Conservation (phyloP, 2,113 vertebrate genomes). For the Tupaia tana region DNA sequence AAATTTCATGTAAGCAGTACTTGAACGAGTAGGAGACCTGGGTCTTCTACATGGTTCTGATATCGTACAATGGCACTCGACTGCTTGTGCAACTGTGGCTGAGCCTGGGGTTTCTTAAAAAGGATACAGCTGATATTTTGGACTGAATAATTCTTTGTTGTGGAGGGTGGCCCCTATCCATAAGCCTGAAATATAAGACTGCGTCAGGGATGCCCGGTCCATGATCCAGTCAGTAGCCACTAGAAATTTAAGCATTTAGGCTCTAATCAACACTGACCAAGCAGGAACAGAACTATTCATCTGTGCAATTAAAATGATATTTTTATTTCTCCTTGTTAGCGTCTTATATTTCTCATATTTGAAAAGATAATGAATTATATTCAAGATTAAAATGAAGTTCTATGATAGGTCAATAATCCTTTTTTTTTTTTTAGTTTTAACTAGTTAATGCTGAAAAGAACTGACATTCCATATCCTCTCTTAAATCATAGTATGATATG, state of each 20-base stretch:
- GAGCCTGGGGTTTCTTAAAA: too few relatives aligned
- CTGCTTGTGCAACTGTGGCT: too few relatives aligned
- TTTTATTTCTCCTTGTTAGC: constrained; percentile 37
- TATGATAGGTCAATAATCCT: constrained; percentile 26
- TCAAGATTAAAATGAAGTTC: constrained; percentile 41
- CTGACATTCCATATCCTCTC: neutral
- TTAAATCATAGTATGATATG: constrained; percentile 44
- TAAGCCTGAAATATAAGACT: neutral
- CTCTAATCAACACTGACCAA: neutral
- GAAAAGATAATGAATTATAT: neutral
- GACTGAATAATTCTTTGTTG: too few relatives aligned
- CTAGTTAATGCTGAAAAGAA: neutral
- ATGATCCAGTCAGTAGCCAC: neutral
- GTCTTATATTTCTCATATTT: neutral
- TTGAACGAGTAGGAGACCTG: too few relatives aligned
- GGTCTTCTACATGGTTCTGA: too few relatives aligned
- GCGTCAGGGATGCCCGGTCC: neutral
- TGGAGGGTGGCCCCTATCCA: too few relatives aligned
- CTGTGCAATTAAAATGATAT: constrained; percentile 6
- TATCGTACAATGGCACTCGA: too few relatives aligned
- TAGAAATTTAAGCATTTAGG: constrained; percentile 5
- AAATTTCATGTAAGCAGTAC: neutral
- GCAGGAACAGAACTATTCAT: neutral
- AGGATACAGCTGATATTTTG: too few relatives aligned
- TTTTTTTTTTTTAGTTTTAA: neutral